A percentile compares a stretch with the other conserved stretches of the same genome.
phyloP scores from a whole-genome alignment of 2,113 vertebrate species.

The Pomatostomus ruficeps region DNA sequence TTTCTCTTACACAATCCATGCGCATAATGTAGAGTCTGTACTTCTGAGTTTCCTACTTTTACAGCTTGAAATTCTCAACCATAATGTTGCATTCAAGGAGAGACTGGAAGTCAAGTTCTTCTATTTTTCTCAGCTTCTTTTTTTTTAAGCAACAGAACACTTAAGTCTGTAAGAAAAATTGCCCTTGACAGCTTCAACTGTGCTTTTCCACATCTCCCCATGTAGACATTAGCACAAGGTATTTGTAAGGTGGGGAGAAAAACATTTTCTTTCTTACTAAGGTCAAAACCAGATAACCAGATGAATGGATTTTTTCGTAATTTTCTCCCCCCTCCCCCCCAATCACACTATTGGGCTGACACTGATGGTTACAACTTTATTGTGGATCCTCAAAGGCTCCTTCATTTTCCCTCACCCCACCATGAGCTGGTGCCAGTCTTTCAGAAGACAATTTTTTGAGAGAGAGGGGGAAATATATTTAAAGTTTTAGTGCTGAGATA shows the following conservation, averaged over 20 bases:
- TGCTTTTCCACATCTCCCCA: background rate
- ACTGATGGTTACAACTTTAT: background rate
- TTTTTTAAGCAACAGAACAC: background rate
- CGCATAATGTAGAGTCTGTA: background rate
- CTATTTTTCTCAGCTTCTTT: background rate
- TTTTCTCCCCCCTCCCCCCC: rapidly evolving
- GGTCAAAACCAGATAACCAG: background rate
- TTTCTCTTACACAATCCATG: background rate
- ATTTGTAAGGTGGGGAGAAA: background rate
- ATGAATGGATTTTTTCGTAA: background rate
- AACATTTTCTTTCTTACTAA: background rate
- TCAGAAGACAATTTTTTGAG: background rate
- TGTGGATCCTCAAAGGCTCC: background rate
- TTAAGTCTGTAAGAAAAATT: constrained; percentile 59
- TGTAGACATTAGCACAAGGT: constrained; percentile 9
- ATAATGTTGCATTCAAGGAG: constrained; percentile 33
- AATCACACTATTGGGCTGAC: background rate
- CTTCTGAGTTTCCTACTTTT: background rate
- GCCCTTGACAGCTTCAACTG: constrained; percentile 50
- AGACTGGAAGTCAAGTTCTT: constrained; percentile 20
- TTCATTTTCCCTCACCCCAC: background rate
- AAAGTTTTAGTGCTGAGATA: background rate
- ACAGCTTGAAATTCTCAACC: background rate
- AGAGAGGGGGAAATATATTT: background rate
- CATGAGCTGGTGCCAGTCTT: background rate